Evolutionary conservation across 2,888 invertebrate genomes (phyloP), one percentile per base, ranked within the genome.

Genomic region (Podotricha telesiphe): DNA sequence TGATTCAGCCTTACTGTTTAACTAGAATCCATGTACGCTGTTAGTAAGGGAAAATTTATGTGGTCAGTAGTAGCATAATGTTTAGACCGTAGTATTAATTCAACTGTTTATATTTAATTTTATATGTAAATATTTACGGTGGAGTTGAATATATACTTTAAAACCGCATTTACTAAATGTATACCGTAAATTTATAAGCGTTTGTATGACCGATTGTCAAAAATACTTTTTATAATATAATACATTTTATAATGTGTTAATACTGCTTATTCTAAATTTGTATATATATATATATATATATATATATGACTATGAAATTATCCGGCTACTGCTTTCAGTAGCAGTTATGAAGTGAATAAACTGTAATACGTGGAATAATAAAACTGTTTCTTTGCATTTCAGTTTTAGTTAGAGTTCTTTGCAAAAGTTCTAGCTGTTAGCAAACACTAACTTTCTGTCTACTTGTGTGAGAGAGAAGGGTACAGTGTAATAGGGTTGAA

Each of bases 361-460:
- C 42, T 65, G 51, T 42, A 50, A 51, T 48, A 67, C 59, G 28
- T 40, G 58, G 48, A 61, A 67, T 67, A 67, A 45, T 67, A 28
- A 59, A 51, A 59, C 63, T 48, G 37, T 42, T 67, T 67, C 53
- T 70, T 67, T 70, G 68, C 68, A 47, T 72, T 72, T 67, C 70
- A 67, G 67, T 72, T 72, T 67, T 68, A 67, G 67, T 67, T 64
- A 61, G 65, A 70, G 66, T 67, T 61, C 61, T 65, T 64, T 55
- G 68, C 58, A 67, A 63, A 70, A 73, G 67, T 73, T 70, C 51
- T 34, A 73, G 59, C 59, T 69, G 73, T 71, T 71, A 64, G 70
- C 72, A 68, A 68, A 72, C 72, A 70, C 66, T 68, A 68, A 70
- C 73, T 72, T 68, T 59, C 34, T 58, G n/a, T 19, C 17, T 40